phyloP scores from a whole-genome alignment of 30 jellyfish, hydroid and myxozoan genomes.

The Hydractinia symbiolongicarpus region DNA sequence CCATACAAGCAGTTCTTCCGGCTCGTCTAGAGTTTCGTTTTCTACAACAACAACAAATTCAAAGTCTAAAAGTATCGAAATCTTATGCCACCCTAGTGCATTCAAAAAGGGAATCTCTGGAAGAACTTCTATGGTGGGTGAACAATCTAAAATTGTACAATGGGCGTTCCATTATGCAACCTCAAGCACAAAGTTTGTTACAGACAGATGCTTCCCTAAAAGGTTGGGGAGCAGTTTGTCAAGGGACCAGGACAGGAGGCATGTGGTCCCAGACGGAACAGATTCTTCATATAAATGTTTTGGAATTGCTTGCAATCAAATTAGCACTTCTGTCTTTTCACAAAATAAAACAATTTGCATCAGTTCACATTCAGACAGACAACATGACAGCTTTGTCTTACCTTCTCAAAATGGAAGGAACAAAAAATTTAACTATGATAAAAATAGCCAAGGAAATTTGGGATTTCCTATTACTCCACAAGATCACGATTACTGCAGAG shows the following conservation, averaged over 20 bases:
- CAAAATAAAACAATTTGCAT: no score
- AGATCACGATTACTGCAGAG: no score
- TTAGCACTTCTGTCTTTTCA: no score
- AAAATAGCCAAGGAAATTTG: no score
- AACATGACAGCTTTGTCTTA: no score
- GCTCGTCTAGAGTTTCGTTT: constrained; percentile 11
- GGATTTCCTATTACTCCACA: no score
- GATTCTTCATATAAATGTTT: neutral
- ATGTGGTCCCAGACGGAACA: constrained; percentile 11
- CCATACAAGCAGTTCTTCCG: constrained; percentile 1
- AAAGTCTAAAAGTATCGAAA: neutral
- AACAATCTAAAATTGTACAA: neutral
- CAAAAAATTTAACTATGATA: no score
- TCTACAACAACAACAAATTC: neutral
- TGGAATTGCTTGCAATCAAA: no score
- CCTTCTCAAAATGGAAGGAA: no score
- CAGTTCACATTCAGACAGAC: neutral
- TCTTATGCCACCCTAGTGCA: neutral
- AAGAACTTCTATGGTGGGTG: constrained; percentile 11
- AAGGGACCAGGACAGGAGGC: neutral
- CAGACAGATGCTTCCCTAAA: constrained; percentile 12
- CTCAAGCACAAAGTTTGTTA: neutral
- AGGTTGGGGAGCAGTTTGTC: constrained; percentile 1
- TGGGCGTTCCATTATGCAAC: constrained; percentile 13
- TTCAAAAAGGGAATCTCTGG: neutral